These are phyloP conservation scores for Tetragnatha montana DNA, from an alignment of 2,888 invertebrate genomes.

Conservation along the genomic window DNA sequence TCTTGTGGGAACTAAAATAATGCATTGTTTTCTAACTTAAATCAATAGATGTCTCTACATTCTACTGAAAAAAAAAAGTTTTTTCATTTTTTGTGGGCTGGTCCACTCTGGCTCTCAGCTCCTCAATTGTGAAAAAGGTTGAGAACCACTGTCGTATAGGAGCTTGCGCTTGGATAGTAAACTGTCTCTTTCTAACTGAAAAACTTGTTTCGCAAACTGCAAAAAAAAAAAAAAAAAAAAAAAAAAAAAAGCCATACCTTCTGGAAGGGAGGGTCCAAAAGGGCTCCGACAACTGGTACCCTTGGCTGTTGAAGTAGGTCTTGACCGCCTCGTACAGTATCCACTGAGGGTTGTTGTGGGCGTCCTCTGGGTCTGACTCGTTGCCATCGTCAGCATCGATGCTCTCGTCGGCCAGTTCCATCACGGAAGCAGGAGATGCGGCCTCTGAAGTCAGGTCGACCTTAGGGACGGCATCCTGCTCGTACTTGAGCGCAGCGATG, in stretches of 20 bases:
- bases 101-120: no score
- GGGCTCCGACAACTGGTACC: conserved; percentile 90
- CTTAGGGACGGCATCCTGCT: conserved; percentile 71
- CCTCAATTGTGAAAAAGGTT: no score
- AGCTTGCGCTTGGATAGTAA: no score
- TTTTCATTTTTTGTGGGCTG: no score
- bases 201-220: no score
- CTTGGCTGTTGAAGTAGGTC: conserved; percentile 76
- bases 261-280: conserved; percentile 93
- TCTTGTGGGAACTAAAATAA: no score
- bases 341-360: conserved; percentile 88
- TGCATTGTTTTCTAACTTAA: no score
- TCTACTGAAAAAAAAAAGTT: no score
- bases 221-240: no score
- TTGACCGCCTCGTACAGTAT: conserved; percentile 88
- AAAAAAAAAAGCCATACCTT: conserved; percentile 74
- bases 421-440: conserved; percentile 72
- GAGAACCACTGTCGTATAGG: no score
- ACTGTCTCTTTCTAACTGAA: no score
- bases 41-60: no score
- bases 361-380: conserved; percentile 78
- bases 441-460: conserved; percentile 53
- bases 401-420: conserved; percentile 73
- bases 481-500: conserved; percentile 80
- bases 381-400: conserved; percentile 77